phyloP scores from a whole-genome alignment of 2,113 vertebrate genomes.

The Limnothrissa miodon region DNA sequence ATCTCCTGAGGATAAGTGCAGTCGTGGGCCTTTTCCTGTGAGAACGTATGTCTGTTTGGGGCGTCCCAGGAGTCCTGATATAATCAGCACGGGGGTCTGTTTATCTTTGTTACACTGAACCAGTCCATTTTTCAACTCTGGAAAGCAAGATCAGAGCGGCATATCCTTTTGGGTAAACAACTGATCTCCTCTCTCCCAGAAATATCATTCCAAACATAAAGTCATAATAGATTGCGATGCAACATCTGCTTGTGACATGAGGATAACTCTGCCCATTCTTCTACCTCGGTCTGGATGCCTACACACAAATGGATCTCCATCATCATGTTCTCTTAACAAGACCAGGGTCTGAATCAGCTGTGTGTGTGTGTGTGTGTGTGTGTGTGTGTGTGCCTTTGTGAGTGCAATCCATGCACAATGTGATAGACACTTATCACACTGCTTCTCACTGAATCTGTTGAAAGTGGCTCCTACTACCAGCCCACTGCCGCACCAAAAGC shows the following conservation, averaged over 20 bases:
- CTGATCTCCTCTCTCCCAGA: background rate
- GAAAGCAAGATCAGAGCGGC: background rate
- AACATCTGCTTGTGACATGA: background rate
- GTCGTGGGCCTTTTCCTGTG: background rate
- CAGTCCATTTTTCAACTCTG: background rate
- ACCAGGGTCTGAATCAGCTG: background rate
- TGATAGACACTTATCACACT: background rate
- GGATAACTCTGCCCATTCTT: background rate
- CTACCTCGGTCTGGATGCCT: background rate
- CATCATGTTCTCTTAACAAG: background rate
- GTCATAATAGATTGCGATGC: background rate
- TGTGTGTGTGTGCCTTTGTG: background rate
- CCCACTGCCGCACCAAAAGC: background rate
- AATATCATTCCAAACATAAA: conserved; percentile 11
- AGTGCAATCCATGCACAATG: background rate
- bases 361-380: conserved; percentile 30
- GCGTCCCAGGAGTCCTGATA: background rate
- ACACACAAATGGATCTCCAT: background rate
- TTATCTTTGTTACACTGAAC: background rate
- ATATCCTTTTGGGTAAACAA: background rate
- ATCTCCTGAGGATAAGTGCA: background rate
- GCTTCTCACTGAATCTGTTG: background rate
- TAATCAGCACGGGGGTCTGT: background rate
- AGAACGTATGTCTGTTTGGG: background rate
- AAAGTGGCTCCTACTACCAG: background rate